phyloP scores from a whole-genome alignment of 2,888 invertebrate genomes.

The Alsophila aescularia region DNA sequence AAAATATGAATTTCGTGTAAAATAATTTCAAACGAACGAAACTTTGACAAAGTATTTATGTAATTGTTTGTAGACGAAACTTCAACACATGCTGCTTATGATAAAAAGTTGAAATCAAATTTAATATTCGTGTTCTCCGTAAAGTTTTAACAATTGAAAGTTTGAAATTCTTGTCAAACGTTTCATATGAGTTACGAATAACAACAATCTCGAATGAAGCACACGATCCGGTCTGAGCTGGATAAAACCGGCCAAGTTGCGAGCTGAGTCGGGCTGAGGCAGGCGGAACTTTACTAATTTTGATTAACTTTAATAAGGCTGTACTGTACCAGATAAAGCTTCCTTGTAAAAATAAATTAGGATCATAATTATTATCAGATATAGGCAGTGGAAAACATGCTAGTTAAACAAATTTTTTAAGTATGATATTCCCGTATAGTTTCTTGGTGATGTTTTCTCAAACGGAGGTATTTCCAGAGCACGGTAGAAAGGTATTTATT shows the following conservation, averaged over 20 bases:
- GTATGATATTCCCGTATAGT: too few relatives aligned
- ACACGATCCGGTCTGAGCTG: constrained; percentile 27
- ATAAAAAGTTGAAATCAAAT: constrained; percentile 8
- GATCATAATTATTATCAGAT: too few relatives aligned
- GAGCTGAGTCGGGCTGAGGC: constrained; percentile 39
- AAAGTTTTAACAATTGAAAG: constrained; percentile 34
- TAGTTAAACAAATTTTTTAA: too few relatives aligned
- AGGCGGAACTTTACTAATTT: constrained; percentile 45
- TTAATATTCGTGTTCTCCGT: constrained; percentile 25
- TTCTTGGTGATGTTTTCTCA: too few relatives aligned
- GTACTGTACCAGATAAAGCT: constrained; percentile 45
- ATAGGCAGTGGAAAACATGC: too few relatives aligned
- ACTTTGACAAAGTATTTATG: too few relatives aligned
- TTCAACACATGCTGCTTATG: background rate
- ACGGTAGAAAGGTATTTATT: too few relatives aligned
- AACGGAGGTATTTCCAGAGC: too few relatives aligned
- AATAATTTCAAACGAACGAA: too few relatives aligned
- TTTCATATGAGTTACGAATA: constrained; percentile 36
- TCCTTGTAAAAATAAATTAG: too few relatives aligned
- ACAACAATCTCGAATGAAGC: constrained; percentile 31
- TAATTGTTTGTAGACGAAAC: background rate
- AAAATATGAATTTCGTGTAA: too few relatives aligned
- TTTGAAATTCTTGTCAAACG: constrained; percentile 31
- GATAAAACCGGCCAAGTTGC: constrained; percentile 37
- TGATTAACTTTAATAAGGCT: constrained; percentile 61